Base-by-base conservation (phyloP, 1,140 invertebrate species). In the Drosophila simulans region DNA sequence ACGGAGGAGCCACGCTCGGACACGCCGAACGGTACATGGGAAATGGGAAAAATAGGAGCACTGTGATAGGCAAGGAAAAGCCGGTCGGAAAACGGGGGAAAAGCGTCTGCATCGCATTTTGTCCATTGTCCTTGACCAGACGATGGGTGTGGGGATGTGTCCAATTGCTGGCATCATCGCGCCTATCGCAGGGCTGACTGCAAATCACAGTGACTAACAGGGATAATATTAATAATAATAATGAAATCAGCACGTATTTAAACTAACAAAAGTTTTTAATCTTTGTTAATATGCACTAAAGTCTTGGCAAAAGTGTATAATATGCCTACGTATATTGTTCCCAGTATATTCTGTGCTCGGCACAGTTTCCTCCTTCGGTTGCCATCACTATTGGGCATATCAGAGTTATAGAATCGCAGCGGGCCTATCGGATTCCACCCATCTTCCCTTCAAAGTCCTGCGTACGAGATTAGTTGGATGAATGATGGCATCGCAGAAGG, bases 1-100 rank as follows among this genome's bases (percentile, higher is more conserved):
- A 72, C 68, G 54, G 25, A 71, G 68, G 54, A 72, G 69, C 69
- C 68, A 72, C 68, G 69, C 68, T 72, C 42, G 69, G 69, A 72
- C 69, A 72, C 69, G 69, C 69, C 54, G 48, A 25, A 27, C 27
- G 25, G 22, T 48, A 48, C 4, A 48, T 27, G 43, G 43, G 43
- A 13, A 48, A 48, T 48, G 49, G 49, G 15, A 35, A 52, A 52
- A 52, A 52, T 15, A 35, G 42, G 27, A 3, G 3, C 12, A 12
- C 12, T 17, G 40, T 11, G n/a, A 31, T 5, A 3, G 13, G 22
- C 3, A 12, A 35, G 49, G 15, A 22, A 51, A 51, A 20, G 49
- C 49, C 49, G 49, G 15, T 35, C 31, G 49, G 31, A 52, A 52
- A 52, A 52, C 12, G 49, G 49, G 46, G 66, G 49, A 68, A 40